Evolutionary conservation across 2,797 vertebrate species (phyloP), one percentile per base, ranked within the genome.

Genomic region (Takifugu ocellatus): DNA sequence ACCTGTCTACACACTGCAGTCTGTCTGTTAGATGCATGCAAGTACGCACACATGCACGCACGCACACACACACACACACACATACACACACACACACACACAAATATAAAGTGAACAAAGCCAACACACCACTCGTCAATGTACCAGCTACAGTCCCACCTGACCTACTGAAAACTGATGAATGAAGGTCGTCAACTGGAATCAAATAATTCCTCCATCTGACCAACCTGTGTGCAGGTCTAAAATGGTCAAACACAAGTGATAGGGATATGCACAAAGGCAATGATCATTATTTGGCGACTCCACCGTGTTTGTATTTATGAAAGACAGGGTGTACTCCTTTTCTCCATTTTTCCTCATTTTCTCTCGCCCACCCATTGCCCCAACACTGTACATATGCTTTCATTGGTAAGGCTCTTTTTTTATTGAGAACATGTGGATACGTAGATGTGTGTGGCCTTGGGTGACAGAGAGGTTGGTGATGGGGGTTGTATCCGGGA

Each of bases 381-480:
- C 72, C 69, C 51, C 74, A 61, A 58, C 75, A 47, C 31, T 76
- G 54, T 59, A 59, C 50, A 42, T 17, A 58, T 55, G 59, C 54
- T 63, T 24, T 59, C 52, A 33, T 48, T 33, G 58, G 33, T 39
- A 39, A 39, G 12, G 36, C 12, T 39, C 36, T 12, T 39, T 39
- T 21, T 36, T 39, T 33, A 39, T 39, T 39, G 11, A 3, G 36
- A 39, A 39, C 48, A n/a, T 56, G 49, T 54, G 43, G 33, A 42
- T 43, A 56, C 54, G 59, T 61, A 44, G 54, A 51, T 59, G 61
- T 63, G 50, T 56, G 59, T 54, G 81, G 80, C 68, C 77, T 66
- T 85, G 83, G 87, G 62, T 89, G 89, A 83, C 87, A 85, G 86
- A 74, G 72, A 84, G 79, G 80, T 81, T 84, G 80, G 75, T 54